A percentile compares a stretch with the other conserved stretches of the same genome.
These are phyloP conservation scores for Eledona agricola DNA, from an alignment of 2,888 invertebrate genomes.

Conservation along the genomic window DNA sequence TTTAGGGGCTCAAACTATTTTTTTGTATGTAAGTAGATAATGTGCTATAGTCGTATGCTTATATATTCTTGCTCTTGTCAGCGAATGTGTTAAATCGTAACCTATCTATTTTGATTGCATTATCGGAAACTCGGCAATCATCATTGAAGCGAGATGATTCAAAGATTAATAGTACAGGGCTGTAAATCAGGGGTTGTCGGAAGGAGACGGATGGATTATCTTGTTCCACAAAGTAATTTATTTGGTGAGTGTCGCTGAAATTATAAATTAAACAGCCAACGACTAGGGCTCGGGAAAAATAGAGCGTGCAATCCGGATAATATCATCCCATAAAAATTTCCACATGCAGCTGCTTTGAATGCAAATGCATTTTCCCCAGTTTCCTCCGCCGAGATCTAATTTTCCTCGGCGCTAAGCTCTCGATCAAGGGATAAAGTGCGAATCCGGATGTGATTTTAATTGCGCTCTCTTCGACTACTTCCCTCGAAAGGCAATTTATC, in stretches of 20 bases:
- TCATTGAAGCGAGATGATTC: conserved; percentile 7
- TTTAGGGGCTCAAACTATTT: no score
- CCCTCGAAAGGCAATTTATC: conserved; percentile 4
- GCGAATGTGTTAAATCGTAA: no score
- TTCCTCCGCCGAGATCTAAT: not conserved
- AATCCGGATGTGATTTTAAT: no score
- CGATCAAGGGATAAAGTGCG: not conserved
- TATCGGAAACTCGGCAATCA: no score
- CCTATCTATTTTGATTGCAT: no score
- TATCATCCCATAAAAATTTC: conserved; percentile 10
- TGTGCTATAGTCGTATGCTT: no score
- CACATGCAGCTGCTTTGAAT: conserved; percentile 16
- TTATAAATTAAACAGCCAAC: conserved; percentile 15
- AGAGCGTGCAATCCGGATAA: conserved; percentile 7
- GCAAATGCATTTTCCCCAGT: conserved; percentile 6
- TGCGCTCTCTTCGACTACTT: no score
- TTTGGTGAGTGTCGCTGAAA: conserved; percentile 8
- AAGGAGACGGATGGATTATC: conserved; percentile 19
- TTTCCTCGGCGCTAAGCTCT: not conserved
- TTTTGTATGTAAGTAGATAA: no score
- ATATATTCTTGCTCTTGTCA: no score
- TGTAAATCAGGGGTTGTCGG: conserved; percentile 20
- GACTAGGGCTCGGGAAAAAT: not conserved
- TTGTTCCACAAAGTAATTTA: conserved; percentile 12
- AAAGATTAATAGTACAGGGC: conserved; percentile 15